Base-by-base conservation (phyloP, 2,888 invertebrate species). In the Erpobdella octoculata region DNA sequence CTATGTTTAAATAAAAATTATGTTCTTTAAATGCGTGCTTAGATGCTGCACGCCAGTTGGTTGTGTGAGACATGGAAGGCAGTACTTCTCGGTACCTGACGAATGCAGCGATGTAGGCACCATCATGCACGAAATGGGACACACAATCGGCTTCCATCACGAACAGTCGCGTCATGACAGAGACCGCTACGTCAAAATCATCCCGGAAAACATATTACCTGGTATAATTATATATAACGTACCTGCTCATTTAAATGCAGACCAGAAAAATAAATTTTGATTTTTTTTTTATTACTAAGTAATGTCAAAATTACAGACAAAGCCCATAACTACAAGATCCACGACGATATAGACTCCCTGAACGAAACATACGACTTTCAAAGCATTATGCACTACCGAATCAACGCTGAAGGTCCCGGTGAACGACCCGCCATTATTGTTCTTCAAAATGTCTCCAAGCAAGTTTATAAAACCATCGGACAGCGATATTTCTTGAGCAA, bases 11-110 rank as follows among this genome's bases (percentile, higher is more conserved):
- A n/a, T n/a, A n/a, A n/a, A n/a, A n/a, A n/a, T n/a, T n/a, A n/a
- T n/a, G n/a, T n/a, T n/a, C n/a, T n/a, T n/a, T n/a, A n/a, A n/a
- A n/a, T n/a, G n/a, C n/a, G n/a, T n/a, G 8, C 71, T n/a, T 82
- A 96, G 97, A 72, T 98, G 98, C 85, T 98, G 97, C 82, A 97
- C 97, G 0, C 98, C 96, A 84, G 97, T 98, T 65, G 97, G 97
- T 0, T 93, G 94, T 81, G 88, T 94, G 62, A 96, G 96, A 15
- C 93, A 93, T 78, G 97, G 96, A 0, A 89, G 92, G 0, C 86
- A 95, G 91, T 94, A 93, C 18, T 93, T 96, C 78, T 81, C 81
- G 71, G 94, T 96, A 76, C 95, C 96, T 5, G 94, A 95, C 85
- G 95, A 96, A 85, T 97, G 97, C 82, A 96, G 97, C 86, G 96